phyloP scores from a whole-genome alignment of 2,797 vertebrate species.

The Thalassophryne amazonica region DNA sequence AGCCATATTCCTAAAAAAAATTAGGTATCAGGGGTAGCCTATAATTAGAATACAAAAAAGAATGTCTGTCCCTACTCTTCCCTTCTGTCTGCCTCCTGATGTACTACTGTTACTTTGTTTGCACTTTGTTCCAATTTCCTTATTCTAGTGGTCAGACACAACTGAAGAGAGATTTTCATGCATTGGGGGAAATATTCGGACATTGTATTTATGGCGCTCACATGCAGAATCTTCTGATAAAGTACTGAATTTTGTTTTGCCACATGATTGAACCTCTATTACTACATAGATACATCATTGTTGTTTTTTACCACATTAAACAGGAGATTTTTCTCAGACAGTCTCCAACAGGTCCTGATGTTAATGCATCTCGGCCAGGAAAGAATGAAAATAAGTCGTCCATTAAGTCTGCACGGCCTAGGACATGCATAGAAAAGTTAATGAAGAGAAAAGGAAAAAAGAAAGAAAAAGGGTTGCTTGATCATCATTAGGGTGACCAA shows the following conservation, averaged over 20 bases:
- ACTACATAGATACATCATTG: no score
- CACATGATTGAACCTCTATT: no score
- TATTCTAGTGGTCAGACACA: conserved; percentile 6
- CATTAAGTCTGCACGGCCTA: conserved; percentile 15
- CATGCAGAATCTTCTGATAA: no score
- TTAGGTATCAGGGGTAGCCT: conserved; percentile 18
- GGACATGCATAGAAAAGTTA: conserved; percentile 28
- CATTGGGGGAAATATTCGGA: not conserved
- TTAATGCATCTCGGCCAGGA: not conserved
- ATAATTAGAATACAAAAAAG: conserved; percentile 15
- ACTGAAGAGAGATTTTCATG: conserved; percentile 17
- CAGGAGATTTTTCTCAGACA: not conserved
- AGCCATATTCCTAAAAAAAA: conserved; percentile 37
- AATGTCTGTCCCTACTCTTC: conserved; percentile 29
- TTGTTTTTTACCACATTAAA: conserved; percentile 4
- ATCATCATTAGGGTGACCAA: conserved; percentile 54
- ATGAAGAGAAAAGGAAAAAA: no score
- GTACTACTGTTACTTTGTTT: conserved; percentile 52
- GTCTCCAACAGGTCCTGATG: not conserved
- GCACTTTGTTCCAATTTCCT: conserved; percentile 52
- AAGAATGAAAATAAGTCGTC: conserved; percentile 14
- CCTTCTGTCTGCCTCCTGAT: conserved; percentile 20
- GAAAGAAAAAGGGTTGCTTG: conserved; percentile 53
- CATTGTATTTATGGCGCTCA: not conserved
- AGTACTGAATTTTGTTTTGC: no score